Percentiles rank a stretch among this genome's conserved stretches.
Evolutionary conservation across 2,888 invertebrate species (phyloP).

Genomic region (Drosophila putrida): DNA sequence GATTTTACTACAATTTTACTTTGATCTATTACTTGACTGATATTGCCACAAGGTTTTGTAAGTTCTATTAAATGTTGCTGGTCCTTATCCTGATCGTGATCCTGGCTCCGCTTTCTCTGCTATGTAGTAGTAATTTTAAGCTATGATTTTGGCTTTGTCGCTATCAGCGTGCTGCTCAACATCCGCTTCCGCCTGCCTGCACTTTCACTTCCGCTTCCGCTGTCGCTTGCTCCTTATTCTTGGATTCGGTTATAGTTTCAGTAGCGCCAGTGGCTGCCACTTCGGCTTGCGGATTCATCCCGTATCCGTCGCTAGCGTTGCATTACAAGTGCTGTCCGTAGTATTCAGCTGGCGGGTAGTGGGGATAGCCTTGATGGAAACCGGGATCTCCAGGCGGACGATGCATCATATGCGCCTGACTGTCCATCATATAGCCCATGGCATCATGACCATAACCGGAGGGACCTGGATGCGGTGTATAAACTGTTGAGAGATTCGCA

Average conservation of each 20-base stretch:
- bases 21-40: constrained; percentile 76
- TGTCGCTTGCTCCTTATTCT: not conserved
- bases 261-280: constrained; percentile 10
- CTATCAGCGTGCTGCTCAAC: constrained; percentile 66
- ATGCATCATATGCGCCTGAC: constrained; percentile 98
- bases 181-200: constrained; percentile 26
- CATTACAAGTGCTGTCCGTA: constrained; percentile 97
- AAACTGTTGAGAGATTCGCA: constrained; percentile 87
- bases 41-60: constrained; percentile 75
- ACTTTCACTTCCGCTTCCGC: constrained; percentile 12
- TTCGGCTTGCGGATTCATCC: constrained; percentile 19
- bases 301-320: constrained; percentile 61
- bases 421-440: constrained; percentile 99
- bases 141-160: constrained; percentile 80
- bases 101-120: constrained; percentile 25
- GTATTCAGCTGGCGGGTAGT: constrained; percentile 96
- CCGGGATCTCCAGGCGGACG: constrained; percentile 96
- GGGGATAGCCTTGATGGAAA: constrained; percentile 96
- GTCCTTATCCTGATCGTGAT: constrained; percentile 16
- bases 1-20: constrained; percentile 62
- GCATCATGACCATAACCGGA: constrained; percentile 99
- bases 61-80: constrained; percentile 36
- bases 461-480: constrained; percentile 96
- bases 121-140: constrained; percentile 70
- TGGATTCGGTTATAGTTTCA: not conserved